A percentile compares a stretch with the other conserved stretches of the same genome.
phyloP scores from a whole-genome alignment of 2,797 vertebrate species.

The Pristis pectinata region DNA sequence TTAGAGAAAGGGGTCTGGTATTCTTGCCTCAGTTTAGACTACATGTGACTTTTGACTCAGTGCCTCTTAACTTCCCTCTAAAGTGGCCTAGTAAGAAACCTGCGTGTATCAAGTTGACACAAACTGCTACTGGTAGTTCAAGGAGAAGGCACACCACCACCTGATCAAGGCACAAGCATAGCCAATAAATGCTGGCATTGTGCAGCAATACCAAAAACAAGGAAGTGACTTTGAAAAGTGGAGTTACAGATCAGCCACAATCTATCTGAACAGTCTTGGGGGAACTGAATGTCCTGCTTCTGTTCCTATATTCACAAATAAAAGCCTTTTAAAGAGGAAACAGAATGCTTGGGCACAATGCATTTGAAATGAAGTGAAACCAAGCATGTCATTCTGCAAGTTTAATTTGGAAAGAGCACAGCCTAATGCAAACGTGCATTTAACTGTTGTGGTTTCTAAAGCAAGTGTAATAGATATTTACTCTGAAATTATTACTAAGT shows the following conservation, averaged over 20 bases:
- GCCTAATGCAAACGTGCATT: background rate
- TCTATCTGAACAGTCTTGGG: background rate
- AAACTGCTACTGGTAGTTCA: background rate
- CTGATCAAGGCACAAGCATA: background rate
- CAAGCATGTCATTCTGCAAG: background rate
- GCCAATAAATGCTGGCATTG: too few relatives aligned
- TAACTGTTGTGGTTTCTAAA: background rate
- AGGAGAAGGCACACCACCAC: background rate
- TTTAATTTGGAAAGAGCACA: background rate
- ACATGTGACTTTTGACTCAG: background rate
- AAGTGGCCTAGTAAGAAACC: background rate
- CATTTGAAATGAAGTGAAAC: background rate
- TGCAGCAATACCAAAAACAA: too few relatives aligned
- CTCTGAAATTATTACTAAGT: background rate
- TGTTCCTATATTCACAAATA: background rate
- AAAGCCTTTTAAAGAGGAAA: background rate
- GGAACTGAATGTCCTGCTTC: too few relatives aligned
- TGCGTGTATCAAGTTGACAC: background rate
- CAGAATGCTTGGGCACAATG: background rate
- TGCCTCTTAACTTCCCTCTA: background rate
- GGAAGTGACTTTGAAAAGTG: background rate
- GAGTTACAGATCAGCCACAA: background rate
- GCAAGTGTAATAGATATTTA: background rate
- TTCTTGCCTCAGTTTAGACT: background rate
- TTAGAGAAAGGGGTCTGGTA: background rate